Base-by-base conservation (phyloP, 2,888 invertebrate species). In the Axea sp. region DNA sequence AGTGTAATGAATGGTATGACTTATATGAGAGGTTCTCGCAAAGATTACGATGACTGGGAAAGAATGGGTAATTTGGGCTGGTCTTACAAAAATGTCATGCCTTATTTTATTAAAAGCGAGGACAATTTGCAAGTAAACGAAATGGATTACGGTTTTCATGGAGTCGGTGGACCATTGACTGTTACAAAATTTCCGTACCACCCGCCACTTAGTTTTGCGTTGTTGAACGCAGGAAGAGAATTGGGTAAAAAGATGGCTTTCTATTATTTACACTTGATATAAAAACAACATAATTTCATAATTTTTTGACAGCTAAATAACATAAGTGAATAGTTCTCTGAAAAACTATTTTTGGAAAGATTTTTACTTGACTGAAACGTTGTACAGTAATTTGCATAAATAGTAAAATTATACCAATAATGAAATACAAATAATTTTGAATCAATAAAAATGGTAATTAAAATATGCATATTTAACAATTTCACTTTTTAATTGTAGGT, bases 1-100 rank as follows among this genome's bases (percentile, higher is more conserved):
- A 96, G 96, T 8, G 95, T 96, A 0, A 91, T 97, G 89, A 98
- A 98, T 87, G 97, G 97, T 12, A 98, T 98, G 97, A 96, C 95
- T 92, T 97, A 97, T 88, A 95, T 97, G 77, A 90, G 97, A 15
- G 97, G 97, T 0, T 93, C 96, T 62, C 91, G 93, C 14, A 92
- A 92, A 71, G 97, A 97, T 88, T 97, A 93, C 88, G 95, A 97
- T 84, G 90, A 91, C 71, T 97, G 97, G 97, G 95, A 94, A 0
- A 92, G 91, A 0, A 90, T 93, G 68, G 97, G 97, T 4, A 96
- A 95, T 86, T 91, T 92, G 6, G 96, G 96, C 45, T 97, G 97
- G 97, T 91, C 93, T 17, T 97, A 94, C 88, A 92, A 94, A 39
- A 95, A 97, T 31, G 95, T 97, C 1, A 89, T 97, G 71, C 97